phyloP scores from a whole-genome alignment of 2,797 vertebrate species.

The Nasua narica region DNA sequence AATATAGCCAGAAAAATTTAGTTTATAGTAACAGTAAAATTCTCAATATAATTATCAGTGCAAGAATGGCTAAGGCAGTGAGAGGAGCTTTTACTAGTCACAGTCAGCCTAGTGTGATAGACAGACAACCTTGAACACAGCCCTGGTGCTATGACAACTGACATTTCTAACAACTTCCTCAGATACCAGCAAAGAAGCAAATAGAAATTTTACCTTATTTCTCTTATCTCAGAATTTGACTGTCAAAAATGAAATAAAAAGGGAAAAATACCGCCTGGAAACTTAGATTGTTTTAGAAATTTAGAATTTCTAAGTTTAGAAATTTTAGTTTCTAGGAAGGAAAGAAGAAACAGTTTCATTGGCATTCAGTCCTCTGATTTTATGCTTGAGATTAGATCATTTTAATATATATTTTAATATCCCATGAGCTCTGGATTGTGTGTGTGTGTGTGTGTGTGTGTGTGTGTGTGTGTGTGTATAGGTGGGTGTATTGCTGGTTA shows the following conservation, averaged over 20 bases:
- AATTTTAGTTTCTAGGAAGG: background rate
- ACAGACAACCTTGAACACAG: background rate
- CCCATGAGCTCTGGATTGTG: background rate
- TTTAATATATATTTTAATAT: constrained; percentile 20
- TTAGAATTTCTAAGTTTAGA: background rate
- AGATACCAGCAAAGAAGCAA: background rate
- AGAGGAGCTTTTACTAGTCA: background rate
- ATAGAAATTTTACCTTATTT: background rate
- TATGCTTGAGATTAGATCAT: background rate
- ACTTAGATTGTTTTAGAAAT: background rate
- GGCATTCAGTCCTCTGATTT: background rate
- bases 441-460: no score
- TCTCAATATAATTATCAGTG: background rate
- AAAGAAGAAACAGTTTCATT: constrained; percentile 17
- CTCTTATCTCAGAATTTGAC: background rate
- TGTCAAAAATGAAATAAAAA: background rate
- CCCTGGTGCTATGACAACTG: background rate
- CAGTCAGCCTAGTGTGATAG: background rate
- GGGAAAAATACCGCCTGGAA: background rate
- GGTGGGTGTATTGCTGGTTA: background rate
- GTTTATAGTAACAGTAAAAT: background rate
- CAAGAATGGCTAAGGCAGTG: background rate
- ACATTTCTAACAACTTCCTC: background rate
- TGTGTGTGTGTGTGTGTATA: background rate
- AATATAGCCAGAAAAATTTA: background rate